Evolutionary conservation across 2,113 vertebrate genomes (phyloP), one percentile per base, ranked within the genome.

Genomic region (Zootoca vivipara): DNA sequence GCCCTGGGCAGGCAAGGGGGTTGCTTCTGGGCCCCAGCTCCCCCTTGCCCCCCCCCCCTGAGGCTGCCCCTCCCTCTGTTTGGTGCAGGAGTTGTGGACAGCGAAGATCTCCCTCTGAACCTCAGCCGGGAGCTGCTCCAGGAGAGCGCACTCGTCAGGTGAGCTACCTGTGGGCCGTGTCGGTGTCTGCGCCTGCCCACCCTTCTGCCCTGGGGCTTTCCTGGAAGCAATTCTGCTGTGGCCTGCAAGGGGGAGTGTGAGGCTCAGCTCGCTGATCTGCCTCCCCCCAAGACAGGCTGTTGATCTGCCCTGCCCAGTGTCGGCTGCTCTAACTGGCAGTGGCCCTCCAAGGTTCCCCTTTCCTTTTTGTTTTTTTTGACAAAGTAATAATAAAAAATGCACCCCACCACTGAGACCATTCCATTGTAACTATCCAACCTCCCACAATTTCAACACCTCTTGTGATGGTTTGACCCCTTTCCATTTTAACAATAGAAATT

Each of bases 91-190:
- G 98, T 99, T 92, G 98, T 99, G 94, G 99, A 99, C 97, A 99
- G 99, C 26, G 99, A 99, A 95, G 99, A 99, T 93, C 98, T 99
- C 89, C 99, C 99, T 1, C 95, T 99, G 91, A 99, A 99, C 93
- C 98, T 99, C 94, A 99, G 99, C 96, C 97, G 99, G 92, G 99
- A 99, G 96, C 97, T 99, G 73, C 97, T 99, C 62, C 99, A 99
- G 96, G 98, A 99, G 95, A 99, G 98, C 8, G 93, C 95, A 24
- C 98, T 99, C 79, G 98, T 99, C 96, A 97, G 98, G 99, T 99
- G 92, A 93, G 93, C 56, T 1, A 2, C 46, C 46, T 52, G 46
- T 0, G 9, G 10, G 46, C 46, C 2, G 10, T 12, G 46, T 52
- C 46, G 2, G 0, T 52, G 46, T 52, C 9, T 3, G 10, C 0